Conservation (phyloP, 2,888 invertebrate genomes). For the Lymantria monacha region DNA sequence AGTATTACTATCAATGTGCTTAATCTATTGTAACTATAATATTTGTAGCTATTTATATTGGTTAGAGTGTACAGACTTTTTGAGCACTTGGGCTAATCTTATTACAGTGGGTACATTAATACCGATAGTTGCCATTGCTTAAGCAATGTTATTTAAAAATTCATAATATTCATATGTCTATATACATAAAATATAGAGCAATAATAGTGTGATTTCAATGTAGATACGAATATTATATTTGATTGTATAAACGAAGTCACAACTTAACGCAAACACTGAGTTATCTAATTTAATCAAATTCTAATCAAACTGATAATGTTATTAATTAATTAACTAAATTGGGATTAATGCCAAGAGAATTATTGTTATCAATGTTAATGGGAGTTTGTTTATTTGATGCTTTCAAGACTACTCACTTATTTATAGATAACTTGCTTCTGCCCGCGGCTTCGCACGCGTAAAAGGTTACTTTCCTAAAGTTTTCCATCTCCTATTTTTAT, state of each 20-base stretch:
- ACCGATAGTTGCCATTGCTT: constrained; percentile 22
- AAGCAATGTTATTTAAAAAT: constrained; percentile 26
- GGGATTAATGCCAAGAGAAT: no score
- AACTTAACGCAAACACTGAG: no score
- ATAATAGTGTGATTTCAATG: neutral
- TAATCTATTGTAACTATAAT: constrained; percentile 31
- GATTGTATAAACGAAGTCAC: neutral
- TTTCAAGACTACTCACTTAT: no score
- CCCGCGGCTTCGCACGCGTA: no score
- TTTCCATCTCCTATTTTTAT: no score
- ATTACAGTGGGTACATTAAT: constrained; percentile 2
- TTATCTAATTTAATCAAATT: no score
- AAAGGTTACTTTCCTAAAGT: no score
- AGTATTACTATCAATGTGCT: constrained; percentile 38
- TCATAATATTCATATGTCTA: constrained; percentile 20
- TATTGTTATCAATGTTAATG: no score
- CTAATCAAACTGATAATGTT: no score
- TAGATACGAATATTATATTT: neutral
- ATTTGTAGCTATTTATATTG: constrained; percentile 29
- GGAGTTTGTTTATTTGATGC: no score
- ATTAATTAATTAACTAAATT: no score
- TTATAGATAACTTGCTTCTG: no score
- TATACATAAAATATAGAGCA: neutral
- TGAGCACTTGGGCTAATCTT: constrained; percentile 17
- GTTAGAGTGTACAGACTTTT: constrained; percentile 21